Conservation (phyloP, 2,888 invertebrate species). For the Phengaris alcon region DNA sequence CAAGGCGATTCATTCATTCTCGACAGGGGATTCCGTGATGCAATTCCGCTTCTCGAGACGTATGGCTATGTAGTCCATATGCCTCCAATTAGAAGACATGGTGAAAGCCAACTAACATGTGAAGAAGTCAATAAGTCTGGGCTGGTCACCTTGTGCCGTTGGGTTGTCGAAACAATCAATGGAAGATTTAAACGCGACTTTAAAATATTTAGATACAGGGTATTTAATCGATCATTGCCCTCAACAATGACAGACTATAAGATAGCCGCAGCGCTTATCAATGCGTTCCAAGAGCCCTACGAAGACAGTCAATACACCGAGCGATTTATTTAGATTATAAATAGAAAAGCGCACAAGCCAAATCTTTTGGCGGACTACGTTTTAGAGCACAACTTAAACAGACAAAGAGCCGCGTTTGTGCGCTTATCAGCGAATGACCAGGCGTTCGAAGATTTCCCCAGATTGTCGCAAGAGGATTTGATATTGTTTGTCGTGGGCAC, state of each 20-base stretch:
- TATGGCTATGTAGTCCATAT: conserved; percentile 34
- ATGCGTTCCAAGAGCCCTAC: conserved; percentile 31
- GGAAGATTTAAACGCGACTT: too few relatives aligned
- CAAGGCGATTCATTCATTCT: neutral
- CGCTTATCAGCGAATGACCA: too few relatives aligned
- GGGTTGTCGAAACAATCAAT: too few relatives aligned
- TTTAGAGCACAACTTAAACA: conserved; percentile 17
- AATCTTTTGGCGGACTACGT: conserved; percentile 26
- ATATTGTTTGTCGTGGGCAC: too few relatives aligned
- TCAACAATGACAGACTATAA: too few relatives aligned
- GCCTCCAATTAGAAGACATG: conserved; percentile 31
- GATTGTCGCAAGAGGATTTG: too few relatives aligned
- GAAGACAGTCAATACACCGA: conserved; percentile 10
- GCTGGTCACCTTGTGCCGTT: too few relatives aligned
- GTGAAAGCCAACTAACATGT: conserved; percentile 34
- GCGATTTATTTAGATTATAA: conserved; percentile 13
- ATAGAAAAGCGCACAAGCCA: neutral
- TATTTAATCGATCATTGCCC: too few relatives aligned
- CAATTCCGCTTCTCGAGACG: neutral
- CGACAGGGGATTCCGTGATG: neutral
- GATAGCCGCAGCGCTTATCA: conserved; percentile 36
- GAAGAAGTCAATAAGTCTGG: conserved; percentile 37
- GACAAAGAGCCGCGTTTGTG: too few relatives aligned
- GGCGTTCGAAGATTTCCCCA: too few relatives aligned
- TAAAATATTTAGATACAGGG: too few relatives aligned